Base-by-base conservation (phyloP, 2,888 invertebrate species). In the Pogonocherus hispidulus region DNA sequence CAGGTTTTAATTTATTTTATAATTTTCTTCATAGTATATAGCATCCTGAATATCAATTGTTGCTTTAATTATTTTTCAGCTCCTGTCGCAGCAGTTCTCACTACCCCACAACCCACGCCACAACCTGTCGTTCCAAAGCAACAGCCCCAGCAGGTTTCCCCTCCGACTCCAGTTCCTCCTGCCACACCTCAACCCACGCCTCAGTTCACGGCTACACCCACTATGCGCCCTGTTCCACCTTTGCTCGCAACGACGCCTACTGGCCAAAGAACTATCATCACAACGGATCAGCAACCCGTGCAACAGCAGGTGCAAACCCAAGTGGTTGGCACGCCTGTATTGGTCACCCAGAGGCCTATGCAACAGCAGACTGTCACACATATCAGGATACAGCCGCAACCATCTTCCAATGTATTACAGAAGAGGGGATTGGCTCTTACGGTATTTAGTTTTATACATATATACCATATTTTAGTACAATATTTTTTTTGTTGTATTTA, bases 371-470 rank as follows among this genome's bases (percentile, higher is more conserved):
- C 80, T 6, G 87, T 89, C 14, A 88, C 89, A 0, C 88, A 89
- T 79, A 89, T 89, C 73, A 84, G 88, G 70, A 87, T 89, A 76
- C 88, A 88, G 66, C 87, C 89, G 55, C 86, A 86, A 75, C 87
- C 88, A 1, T 83, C 88, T 1, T 83, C 86, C 0, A 89, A 87
- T 74, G 86, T 91, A 65, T 83, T 86, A 64, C 89, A 90, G 79
- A 86, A 92, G 70, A 87, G 91, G 76, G 91, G 92, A 37, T 84
- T 92, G 3, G 92, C 92, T n/a, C 89, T 93, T 23, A 92, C 92
- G 85, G 92, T 92, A 81, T 83, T 82, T 78, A 63, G 5, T 11
- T 27, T 37, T 54, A 27, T 54, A n/a, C n/a, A n/a, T n/a, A n/a
- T n/a, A n/a, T n/a, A n/a, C n/a, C n/a, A n/a, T n/a, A n/a, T n/a